Conservation (phyloP, 2,888 invertebrate species). For the Yponomeuta malinellus region DNA sequence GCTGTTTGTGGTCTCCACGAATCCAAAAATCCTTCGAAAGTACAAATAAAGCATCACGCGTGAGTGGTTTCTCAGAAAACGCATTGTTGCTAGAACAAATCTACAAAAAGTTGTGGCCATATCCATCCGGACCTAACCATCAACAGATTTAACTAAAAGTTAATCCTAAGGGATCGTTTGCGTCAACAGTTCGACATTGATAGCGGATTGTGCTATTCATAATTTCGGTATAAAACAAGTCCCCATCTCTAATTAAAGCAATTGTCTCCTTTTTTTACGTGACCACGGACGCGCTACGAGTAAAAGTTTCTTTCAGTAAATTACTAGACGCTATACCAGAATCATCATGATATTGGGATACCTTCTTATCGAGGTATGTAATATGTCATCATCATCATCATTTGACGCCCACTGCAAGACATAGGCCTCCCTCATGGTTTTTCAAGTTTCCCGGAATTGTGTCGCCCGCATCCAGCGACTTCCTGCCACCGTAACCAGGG, state of each 20-base stretch:
- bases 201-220: slow-evolving; percentile 39
- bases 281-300: slow-evolving; percentile 21
- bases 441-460: too few relatives aligned
- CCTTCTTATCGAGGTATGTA: neutral
- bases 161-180: slow-evolving; percentile 30
- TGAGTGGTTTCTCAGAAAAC: too few relatives aligned
- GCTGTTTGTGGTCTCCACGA: too few relatives aligned
- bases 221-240: slow-evolving; percentile 48
- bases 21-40: too few relatives aligned
- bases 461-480: too few relatives aligned
- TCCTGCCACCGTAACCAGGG: too few relatives aligned
- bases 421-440: too few relatives aligned
- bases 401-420: too few relatives aligned
- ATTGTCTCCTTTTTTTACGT: neutral
- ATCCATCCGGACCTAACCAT: slow-evolving; percentile 32
- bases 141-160: slow-evolving; percentile 32
- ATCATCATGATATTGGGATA: neutral
- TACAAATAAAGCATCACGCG: too few relatives aligned
- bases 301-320: slow-evolving; percentile 14
- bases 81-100: too few relatives aligned
- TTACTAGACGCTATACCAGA: neutral
- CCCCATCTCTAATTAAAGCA: slow-evolving; percentile 14
- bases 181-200: slow-evolving; percentile 43
- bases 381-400: too few relatives aligned
- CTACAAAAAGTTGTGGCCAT: too few relatives aligned